Evolutionary conservation across 2,113 vertebrate genomes (phyloP).

Genomic region (Mustelus asterias): DNA sequence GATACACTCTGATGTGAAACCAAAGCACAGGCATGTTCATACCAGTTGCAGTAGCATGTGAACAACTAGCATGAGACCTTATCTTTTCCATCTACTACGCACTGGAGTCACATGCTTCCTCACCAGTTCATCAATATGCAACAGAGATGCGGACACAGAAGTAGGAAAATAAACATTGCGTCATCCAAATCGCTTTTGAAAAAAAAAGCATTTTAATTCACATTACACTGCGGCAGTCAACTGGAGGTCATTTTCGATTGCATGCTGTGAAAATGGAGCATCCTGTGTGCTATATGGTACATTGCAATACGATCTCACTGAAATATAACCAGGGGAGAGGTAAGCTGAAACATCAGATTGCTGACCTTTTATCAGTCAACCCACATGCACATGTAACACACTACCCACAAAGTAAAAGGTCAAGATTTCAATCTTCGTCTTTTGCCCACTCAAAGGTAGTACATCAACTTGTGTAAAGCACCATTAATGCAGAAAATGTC

Average conservation of each 20-base stretch:
- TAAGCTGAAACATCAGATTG: neutral
- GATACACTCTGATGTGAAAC: neutral
- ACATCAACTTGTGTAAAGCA: neutral
- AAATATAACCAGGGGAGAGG: neutral
- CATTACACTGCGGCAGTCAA: neutral
- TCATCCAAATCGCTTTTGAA: neutral
- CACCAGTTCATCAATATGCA: neutral
- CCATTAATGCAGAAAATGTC: neutral
- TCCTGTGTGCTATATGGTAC: neutral
- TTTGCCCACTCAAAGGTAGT: neutral
- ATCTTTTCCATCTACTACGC: neutral
- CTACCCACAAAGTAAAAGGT: neutral
- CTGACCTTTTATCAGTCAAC: neutral
- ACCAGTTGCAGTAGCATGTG: too few relatives aligned
- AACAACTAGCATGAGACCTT: neutral
- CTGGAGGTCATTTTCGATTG: neutral
- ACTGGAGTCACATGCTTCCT: neutral
- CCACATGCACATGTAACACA: neutral
- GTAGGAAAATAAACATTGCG: neutral
- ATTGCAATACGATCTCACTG: neutral
- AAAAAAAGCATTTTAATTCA: neutral
- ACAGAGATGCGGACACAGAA: neutral
- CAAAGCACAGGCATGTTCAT: neutral
- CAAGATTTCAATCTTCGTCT: neutral
- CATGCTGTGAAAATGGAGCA: neutral